phyloP scores from a whole-genome alignment of 2,113 vertebrate species.

The Syngnathus scovelli region DNA sequence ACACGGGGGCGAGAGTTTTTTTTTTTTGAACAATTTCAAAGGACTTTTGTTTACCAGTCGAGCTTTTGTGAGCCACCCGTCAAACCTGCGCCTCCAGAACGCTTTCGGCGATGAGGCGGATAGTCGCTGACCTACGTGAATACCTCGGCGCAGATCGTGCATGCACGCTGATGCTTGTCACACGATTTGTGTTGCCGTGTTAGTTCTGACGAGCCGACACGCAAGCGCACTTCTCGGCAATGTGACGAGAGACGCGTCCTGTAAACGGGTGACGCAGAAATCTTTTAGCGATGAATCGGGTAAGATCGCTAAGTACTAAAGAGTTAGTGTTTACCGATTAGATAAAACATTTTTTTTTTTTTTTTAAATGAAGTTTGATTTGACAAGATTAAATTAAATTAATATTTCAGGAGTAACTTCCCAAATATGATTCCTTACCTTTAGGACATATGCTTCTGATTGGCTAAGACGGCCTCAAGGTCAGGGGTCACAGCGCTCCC shows the following conservation, averaged over 20 bases:
- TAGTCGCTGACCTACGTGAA: not conserved
- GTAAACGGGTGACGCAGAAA: not conserved
- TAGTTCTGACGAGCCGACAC: not conserved
- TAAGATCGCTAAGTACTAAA: too few relatives aligned
- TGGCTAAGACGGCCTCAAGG: not conserved
- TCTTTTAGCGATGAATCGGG: too few relatives aligned
- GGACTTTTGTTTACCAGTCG: not conserved
- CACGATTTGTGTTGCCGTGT: slow-evolving; percentile 2
- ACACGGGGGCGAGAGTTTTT: not conserved
- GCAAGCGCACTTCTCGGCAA: not conserved
- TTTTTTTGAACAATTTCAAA: not conserved
- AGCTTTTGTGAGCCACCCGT: not conserved
- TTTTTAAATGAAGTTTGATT: not conserved
- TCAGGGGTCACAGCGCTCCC: not conserved
- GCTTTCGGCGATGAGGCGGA: not conserved
- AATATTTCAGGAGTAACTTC: not conserved
- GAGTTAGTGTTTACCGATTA: too few relatives aligned
- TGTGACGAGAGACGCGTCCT: not conserved
- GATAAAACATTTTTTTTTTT: not conserved
- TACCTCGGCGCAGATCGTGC: not conserved
- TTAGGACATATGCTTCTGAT: slow-evolving; percentile 1
- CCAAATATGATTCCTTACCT: not conserved
- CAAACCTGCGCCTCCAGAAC: slow-evolving; percentile 4
- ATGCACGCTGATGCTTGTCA: not conserved
- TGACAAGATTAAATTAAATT: too few relatives aligned